Evolutionary conservation across 2,113 vertebrate genomes (phyloP), one percentile per base, ranked within the genome.

Genomic region (Dicaeum eximium): DNA sequence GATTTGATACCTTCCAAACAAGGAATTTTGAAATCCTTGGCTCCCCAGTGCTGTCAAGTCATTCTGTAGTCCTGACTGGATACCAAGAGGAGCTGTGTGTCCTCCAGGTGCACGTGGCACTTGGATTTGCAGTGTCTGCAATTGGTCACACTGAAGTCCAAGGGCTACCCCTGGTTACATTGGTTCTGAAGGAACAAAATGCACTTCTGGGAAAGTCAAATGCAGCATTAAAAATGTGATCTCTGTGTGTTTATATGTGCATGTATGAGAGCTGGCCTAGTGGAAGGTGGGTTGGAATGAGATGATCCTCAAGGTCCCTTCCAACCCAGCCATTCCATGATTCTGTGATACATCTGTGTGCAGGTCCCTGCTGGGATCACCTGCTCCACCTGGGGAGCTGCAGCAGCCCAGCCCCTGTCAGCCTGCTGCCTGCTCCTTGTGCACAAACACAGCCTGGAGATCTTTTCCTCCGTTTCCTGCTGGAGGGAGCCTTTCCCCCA

Each of bases 241-340:
- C 11, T 54, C 2, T 44, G 18, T n/a, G 42, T 45, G 31, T 53
- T 50, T 57, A 2, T 40, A 9, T 8, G 11, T 20, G 2, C 10
- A 2, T 31, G 10, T 22, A 33, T 38, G 38, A 17, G 22, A 72
- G 35, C 66, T 37, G 35, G 14, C 50, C 22, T 37, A 37, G 21
- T 22, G 17, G 21, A 40, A 48, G 57, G 11, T 28, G 7, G 6
- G 0, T 8, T 33, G 62, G 47, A 69, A 54, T 0, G 1, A 47
- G 40, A 54, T 48, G 71, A 35, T 23, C 21, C 5, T 61, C 48
- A 27, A 54, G 21, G 47, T 69, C 47, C 21, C 40, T 48, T 61
- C 47, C 25, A 47, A 10, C 17, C 47, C 54, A 31, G 1, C 14
- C n/a, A 69, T 54, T 48, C 79, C 42, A 8, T 33, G 23, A 47